Evolutionary conservation across 2,888 invertebrate genomes (phyloP).

Genomic region (Rhorus exstirpatorius): DNA sequence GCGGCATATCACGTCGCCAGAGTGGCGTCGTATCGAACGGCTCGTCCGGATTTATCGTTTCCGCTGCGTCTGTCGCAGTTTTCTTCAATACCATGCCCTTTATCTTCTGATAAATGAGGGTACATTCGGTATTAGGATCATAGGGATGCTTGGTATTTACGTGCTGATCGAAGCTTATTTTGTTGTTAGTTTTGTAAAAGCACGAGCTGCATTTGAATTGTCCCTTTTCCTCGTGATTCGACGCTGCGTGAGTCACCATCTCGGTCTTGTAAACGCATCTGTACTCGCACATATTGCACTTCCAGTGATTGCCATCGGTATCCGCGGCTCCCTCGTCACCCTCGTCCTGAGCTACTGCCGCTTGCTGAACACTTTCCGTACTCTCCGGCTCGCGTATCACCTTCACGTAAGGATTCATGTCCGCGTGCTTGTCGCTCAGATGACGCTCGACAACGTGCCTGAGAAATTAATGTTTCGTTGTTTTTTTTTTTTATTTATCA

Average conservation of each 20-base stretch:
- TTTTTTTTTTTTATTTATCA: slow-evolving; percentile 3
- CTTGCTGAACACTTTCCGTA: slow-evolving; percentile 77
- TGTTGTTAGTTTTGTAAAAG: slow-evolving; percentile 87
- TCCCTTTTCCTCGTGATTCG: slow-evolving; percentile 89
- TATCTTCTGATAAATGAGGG: slow-evolving; percentile 87
- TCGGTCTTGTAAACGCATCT: slow-evolving; percentile 88
- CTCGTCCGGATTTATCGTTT: slow-evolving; percentile 77
- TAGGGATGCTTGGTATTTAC: slow-evolving; percentile 88
- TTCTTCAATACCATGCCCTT: slow-evolving; percentile 80
- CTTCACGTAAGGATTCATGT: slow-evolving; percentile 86
- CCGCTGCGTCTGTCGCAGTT: slow-evolving; percentile 77
- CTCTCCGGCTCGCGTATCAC: slow-evolving; percentile 86
- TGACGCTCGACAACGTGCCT: slow-evolving; percentile 90
- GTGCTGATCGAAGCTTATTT: slow-evolving; percentile 88
- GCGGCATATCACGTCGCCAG: slow-evolving; percentile 88
- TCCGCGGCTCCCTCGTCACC: slow-evolving; percentile 78
- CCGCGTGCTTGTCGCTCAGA: slow-evolving; percentile 88
- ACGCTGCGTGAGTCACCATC: slow-evolving; percentile 88
- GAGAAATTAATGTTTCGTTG: slow-evolving; percentile 33
- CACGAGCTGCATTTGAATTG: slow-evolving; percentile 92
- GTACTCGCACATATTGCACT: slow-evolving; percentile 90
- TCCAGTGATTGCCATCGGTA: slow-evolving; percentile 89
- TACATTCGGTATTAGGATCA: slow-evolving; percentile 80
- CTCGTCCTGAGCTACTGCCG: slow-evolving; percentile 77
- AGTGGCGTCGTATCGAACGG: slow-evolving; percentile 88